phyloP scores from a whole-genome alignment of 2,113 vertebrate genomes.

The Planiliza haematocheilus region DNA sequence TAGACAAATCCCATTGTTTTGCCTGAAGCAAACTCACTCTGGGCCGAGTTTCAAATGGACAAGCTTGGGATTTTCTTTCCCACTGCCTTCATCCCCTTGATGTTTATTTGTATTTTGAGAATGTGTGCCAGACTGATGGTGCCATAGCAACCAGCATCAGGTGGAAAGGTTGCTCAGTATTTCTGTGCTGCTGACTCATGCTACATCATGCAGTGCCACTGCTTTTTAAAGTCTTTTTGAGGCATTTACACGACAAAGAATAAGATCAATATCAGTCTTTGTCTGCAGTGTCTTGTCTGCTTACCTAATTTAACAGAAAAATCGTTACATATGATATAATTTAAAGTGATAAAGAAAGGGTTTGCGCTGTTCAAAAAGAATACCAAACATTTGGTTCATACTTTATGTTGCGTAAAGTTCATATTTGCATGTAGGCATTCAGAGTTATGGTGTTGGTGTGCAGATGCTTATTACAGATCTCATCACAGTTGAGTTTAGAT shows the following conservation, averaged over 20 bases:
- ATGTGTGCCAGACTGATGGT: slow-evolving; percentile 36
- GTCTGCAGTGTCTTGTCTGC: slow-evolving; percentile 3
- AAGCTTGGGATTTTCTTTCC: slow-evolving; percentile 21
- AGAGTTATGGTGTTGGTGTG: too few relatives aligned
- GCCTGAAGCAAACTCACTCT: slow-evolving; percentile 1
- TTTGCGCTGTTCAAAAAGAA: too few relatives aligned
- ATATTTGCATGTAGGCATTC: too few relatives aligned
- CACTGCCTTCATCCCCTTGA: slow-evolving; percentile 33
- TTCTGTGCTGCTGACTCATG: slow-evolving; percentile 59
- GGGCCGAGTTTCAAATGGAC: slow-evolving; percentile 10
- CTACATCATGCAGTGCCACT: slow-evolving; percentile 16
- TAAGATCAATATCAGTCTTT: background rate
- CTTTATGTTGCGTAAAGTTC: too few relatives aligned
- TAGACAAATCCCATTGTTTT: background rate
- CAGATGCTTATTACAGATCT: background rate
- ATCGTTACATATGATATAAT: too few relatives aligned
- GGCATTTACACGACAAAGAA: background rate
- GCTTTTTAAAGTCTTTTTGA: background rate
- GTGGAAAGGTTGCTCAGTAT: slow-evolving; percentile 53
- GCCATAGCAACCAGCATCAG: slow-evolving; percentile 66
- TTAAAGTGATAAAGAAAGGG: too few relatives aligned
- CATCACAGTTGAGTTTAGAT: background rate
- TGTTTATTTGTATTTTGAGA: slow-evolving; percentile 72
- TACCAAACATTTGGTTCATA: background rate
- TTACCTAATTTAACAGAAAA: background rate